Conservation (phyloP, 1,140 invertebrate genomes). For the Alviniconcha marisindica region DNA sequence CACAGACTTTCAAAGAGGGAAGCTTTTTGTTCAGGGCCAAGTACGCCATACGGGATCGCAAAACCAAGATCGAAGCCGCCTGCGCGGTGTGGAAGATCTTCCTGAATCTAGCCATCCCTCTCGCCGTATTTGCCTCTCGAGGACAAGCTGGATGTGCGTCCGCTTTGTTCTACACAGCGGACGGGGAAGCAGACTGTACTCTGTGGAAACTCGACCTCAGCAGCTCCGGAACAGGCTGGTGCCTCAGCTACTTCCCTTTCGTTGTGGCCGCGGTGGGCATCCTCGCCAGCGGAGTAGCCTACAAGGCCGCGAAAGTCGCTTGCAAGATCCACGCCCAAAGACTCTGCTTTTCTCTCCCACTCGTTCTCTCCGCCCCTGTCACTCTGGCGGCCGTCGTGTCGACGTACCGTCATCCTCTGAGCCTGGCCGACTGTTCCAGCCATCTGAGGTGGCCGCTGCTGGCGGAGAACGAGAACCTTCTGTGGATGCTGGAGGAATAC, state of each 20-base stretch:
- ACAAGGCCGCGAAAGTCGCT: slow-evolving; percentile 73
- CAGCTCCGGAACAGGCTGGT: slow-evolving; percentile 14
- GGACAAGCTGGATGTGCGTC: neutral
- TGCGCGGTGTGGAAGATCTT: slow-evolving; percentile 66
- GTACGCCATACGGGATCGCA: slow-evolving; percentile 50
- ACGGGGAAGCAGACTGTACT: neutral
- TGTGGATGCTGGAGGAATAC: slow-evolving; percentile 38
- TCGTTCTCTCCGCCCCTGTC: slow-evolving; percentile 93
- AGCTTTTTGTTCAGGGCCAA: slow-evolving; percentile 52
- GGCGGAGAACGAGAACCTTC: slow-evolving; percentile 9
- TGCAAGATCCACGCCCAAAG: slow-evolving; percentile 98
- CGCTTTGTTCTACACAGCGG: neutral
- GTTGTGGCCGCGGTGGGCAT: slow-evolving; percentile 47
- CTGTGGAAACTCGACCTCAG: slow-evolving; percentile 10
- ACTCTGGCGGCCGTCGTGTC: slow-evolving; percentile 86
- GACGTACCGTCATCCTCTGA: slow-evolving; percentile 5
- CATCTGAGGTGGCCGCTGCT: slow-evolving; percentile 28
- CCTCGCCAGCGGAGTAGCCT: slow-evolving; percentile 51
- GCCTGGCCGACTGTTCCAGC: neutral
- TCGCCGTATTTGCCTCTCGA: slow-evolving; percentile 3
- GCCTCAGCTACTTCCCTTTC: slow-evolving; percentile 42
- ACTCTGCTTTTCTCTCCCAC: slow-evolving; percentile 96
- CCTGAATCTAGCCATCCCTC: neutral
- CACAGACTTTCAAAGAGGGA: slow-evolving; percentile 30
- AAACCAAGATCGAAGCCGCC: slow-evolving; percentile 59